Conservation (phyloP, 2,113 vertebrate genomes). For the Merops nubicus region DNA sequence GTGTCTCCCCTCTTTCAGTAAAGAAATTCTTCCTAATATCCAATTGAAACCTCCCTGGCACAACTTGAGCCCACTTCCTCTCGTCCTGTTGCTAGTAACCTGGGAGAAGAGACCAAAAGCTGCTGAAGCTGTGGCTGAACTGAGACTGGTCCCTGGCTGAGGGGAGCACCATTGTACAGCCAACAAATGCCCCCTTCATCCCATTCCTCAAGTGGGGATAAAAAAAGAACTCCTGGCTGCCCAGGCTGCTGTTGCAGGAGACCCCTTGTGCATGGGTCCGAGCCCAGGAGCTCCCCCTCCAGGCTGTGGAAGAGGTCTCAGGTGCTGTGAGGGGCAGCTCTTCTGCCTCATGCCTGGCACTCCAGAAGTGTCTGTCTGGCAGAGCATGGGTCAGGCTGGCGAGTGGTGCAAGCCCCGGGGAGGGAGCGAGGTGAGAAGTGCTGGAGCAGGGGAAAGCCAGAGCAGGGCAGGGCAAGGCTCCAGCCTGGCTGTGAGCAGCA, state of each 20-base stretch:
- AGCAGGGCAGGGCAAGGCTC: not conserved
- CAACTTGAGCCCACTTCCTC: too few relatives aligned
- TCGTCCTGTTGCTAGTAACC: too few relatives aligned
- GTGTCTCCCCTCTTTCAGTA: too few relatives aligned
- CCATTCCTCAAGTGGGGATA: not conserved
- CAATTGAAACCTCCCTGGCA: too few relatives aligned
- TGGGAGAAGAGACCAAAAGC: too few relatives aligned
- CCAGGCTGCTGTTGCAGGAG: not conserved
- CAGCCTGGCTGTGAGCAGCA: not conserved
- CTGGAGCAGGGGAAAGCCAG: not conserved
- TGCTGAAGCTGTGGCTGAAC: not conserved
- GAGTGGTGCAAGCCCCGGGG: not conserved
- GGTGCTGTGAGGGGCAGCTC: not conserved
- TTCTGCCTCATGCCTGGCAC: not conserved
- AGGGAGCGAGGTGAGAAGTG: not conserved
- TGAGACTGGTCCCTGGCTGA: not conserved
- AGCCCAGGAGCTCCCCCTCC: not conserved
- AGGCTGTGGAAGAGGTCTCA: not conserved
- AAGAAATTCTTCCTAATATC: too few relatives aligned
- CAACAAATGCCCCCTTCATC: not conserved
- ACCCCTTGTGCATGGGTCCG: not conserved
- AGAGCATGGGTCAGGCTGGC: not conserved
- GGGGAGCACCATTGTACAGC: not conserved
- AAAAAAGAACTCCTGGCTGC: not conserved
- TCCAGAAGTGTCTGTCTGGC: not conserved